Evolutionary conservation across 2,888 invertebrate species (phyloP).

Genomic region (Koerneria pararmatus): DNA sequence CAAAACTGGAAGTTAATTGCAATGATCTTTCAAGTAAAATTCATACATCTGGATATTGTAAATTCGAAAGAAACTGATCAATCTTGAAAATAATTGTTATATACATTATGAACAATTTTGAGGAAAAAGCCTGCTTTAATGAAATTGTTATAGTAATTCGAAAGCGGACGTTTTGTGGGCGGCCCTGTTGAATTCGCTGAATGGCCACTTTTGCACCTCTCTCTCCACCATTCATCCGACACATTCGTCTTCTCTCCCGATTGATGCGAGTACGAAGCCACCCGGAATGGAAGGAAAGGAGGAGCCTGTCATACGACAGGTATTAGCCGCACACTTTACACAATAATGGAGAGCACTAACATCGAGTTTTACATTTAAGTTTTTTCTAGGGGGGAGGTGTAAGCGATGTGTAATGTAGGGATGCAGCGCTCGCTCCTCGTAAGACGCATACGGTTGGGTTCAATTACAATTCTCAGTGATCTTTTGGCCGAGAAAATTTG

Average conservation of each 20-base stretch:
- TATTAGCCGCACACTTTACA: slow-evolving; percentile 12
- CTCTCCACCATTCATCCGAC: slow-evolving; percentile 84
- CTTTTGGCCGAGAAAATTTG: too few relatives aligned
- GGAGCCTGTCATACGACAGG: not conserved
- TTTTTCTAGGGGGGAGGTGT: not conserved
- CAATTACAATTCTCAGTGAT: too few relatives aligned
- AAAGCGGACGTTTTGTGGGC: slow-evolving; percentile 80
- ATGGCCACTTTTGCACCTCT: slow-evolving; percentile 92
- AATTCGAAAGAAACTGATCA: too few relatives aligned
- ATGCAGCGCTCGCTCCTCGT: too few relatives aligned
- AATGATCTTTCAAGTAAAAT: too few relatives aligned
- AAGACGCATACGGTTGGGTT: too few relatives aligned
- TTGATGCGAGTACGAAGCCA: slow-evolving; percentile 71
- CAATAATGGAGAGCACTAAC: too few relatives aligned
- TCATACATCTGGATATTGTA: too few relatives aligned
- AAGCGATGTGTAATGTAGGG: not conserved
- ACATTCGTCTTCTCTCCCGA: slow-evolving; percentile 79
- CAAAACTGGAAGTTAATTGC: too few relatives aligned
- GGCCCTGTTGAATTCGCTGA: slow-evolving; percentile 80
- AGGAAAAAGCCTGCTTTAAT: slow-evolving; percentile 1
- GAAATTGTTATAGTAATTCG: slow-evolving; percentile 37
- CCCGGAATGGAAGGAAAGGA: not conserved
- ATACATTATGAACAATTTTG: too few relatives aligned
- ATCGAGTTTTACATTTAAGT: too few relatives aligned
- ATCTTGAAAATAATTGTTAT: too few relatives aligned